Percentiles rank a stretch among this genome's conserved stretches.
These are phyloP conservation scores for Chirona hameri DNA, from an alignment of 2,888 invertebrate genomes.

Conservation along the genomic window DNA sequence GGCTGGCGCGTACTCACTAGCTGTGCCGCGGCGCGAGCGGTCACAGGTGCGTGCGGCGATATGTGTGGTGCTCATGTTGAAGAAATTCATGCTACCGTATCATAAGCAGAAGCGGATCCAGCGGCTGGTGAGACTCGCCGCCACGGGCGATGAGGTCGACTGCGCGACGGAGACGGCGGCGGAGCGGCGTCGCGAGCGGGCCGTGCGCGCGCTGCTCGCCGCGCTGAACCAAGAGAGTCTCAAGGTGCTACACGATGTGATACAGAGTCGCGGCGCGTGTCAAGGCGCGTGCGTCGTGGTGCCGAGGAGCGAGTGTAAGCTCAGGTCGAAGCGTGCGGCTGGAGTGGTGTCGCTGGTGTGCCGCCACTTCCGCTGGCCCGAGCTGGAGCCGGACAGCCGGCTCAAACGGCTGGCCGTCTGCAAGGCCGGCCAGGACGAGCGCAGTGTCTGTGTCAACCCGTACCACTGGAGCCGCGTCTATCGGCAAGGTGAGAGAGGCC, in stretches of 20 bases:
- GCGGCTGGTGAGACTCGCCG: conserved; percentile 94
- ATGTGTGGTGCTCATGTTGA: conserved; percentile 75
- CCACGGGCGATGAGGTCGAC: conserved; percentile 63
- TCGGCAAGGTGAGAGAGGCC: conserved; percentile 72
- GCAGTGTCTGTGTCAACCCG: conserved; percentile 61
- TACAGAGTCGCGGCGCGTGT: conserved; percentile 53
- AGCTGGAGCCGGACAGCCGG: conserved; percentile 69
- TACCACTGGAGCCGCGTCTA: conserved; percentile 1
- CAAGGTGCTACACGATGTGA: conserved; percentile 64
- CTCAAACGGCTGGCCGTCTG: conserved; percentile 78
- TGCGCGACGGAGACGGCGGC: conserved; percentile 62
- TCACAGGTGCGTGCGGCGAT: conserved; percentile 97
- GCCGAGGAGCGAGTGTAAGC: conserved; percentile 75
- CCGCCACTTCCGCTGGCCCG: conserved; percentile 67
- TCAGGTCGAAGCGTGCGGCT: conserved; percentile 77
- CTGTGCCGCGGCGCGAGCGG: conserved; percentile 64
- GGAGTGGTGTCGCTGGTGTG: conserved; percentile 73
- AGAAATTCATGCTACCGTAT: conserved; percentile 64
- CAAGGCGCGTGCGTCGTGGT: conserved; percentile 59
- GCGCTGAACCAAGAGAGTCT: conserved; percentile 74
- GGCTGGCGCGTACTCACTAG: conserved; percentile 79
- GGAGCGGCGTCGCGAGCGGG: conserved; percentile 77
- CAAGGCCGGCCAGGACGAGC: conserved; percentile 79
- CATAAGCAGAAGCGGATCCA: conserved; percentile 79
- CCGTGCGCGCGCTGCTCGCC: conserved; percentile 75